A percentile compares a stretch with the other conserved stretches of the same genome.
Conservation (phyloP, 2,888 invertebrate species). For the Heteropelma amictum region DNA sequence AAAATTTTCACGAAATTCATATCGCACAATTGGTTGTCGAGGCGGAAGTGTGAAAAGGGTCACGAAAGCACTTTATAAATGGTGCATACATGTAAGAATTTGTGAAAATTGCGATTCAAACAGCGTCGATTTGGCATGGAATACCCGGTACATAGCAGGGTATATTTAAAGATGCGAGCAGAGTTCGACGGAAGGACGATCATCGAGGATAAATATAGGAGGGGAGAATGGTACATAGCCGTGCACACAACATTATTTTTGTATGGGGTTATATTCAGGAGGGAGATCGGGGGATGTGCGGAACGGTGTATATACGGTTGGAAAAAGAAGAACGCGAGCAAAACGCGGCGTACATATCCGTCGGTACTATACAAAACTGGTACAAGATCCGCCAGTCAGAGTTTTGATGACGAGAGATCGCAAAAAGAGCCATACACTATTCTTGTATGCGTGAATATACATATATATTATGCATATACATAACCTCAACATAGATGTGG, state of each 20-base stretch:
- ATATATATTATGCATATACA: not conserved
- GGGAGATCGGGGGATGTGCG: conserved; percentile 44
- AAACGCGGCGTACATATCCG: conserved; percentile 22
- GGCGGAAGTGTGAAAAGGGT: too few relatives aligned
- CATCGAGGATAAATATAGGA: conserved; percentile 29
- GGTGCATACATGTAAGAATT: too few relatives aligned
- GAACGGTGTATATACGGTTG: conserved; percentile 13
- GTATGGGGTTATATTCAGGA: conserved; percentile 63
- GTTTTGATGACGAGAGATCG: conserved; percentile 41
- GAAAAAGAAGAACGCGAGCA: conserved; percentile 37
- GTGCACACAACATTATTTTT: conserved; percentile 72
- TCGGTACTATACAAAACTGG: conserved; percentile 17
- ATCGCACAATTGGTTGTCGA: too few relatives aligned
- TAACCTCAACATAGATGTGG: too few relatives aligned
- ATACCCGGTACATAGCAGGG: too few relatives aligned
- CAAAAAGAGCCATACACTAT: conserved; percentile 14
- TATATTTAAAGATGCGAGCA: conserved; percentile 15
- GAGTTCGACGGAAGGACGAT: conserved; percentile 34
- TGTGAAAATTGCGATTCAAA: too few relatives aligned
- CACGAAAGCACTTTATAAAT: too few relatives aligned
- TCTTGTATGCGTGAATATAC: not conserved
- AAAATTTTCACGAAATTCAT: too few relatives aligned
- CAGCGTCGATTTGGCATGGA: too few relatives aligned
- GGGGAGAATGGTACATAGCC: conserved; percentile 57
- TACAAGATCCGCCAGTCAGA: conserved; percentile 13